These are phyloP conservation scores for Heliconius hermathena DNA, from an alignment of 1,140 invertebrate genomes.

Conservation along the genomic window DNA sequence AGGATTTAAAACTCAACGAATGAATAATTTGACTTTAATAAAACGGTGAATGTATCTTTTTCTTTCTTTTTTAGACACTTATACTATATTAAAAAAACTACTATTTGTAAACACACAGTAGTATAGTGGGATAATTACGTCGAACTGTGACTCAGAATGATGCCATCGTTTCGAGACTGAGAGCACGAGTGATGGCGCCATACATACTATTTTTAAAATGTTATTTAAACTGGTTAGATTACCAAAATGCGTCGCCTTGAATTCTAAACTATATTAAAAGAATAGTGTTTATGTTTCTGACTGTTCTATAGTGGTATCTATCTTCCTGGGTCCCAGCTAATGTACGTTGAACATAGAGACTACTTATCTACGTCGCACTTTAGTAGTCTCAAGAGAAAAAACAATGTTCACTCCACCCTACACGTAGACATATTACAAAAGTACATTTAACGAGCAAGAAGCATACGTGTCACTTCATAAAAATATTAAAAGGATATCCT, in stretches of 20 bases:
- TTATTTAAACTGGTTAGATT: constrained; percentile 24
- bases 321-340: constrained; percentile 48
- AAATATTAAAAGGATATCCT: constrained; percentile 24
- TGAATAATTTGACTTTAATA: not conserved
- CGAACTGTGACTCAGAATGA: constrained; percentile 59
- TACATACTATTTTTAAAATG: constrained; percentile 33
- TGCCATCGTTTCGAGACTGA: constrained; percentile 48
- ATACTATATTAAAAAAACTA: not conserved
- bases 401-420: constrained; percentile 47
- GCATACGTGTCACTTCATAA: constrained; percentile 43
- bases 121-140: constrained; percentile 28
- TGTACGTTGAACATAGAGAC: constrained; percentile 63
- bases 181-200: constrained; percentile 40
- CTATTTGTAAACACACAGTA: constrained; percentile 62
- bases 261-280: constrained; percentile 12
- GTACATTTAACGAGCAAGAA: constrained; percentile 52
- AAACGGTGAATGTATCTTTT: not conserved
- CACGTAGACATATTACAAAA: constrained; percentile 49
- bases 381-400: constrained; percentile 62
- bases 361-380: constrained; percentile 59
- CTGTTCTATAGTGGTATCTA: not conserved
- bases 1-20: not conserved
- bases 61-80: not conserved
- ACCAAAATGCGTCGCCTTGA: constrained; percentile 24
- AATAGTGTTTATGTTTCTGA: not conserved